Evolutionary conservation across 2,888 invertebrate species (phyloP).

Genomic region (Melieria picta): DNA sequence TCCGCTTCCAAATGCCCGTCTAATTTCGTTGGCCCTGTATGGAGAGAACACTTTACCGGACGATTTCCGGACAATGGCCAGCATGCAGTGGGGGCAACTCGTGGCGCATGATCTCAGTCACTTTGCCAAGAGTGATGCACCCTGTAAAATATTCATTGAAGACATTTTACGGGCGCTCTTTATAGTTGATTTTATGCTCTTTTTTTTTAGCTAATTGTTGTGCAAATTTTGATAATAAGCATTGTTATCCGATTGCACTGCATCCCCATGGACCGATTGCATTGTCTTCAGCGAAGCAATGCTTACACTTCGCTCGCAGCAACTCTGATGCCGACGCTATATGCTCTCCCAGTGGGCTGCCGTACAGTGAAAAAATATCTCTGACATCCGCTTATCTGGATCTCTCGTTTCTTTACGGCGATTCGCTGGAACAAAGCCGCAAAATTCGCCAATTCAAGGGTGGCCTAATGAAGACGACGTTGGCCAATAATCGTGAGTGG

Average conservation of each 20-base stretch:
- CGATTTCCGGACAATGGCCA: constrained; percentile 52
- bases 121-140: constrained; percentile 44
- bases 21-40: constrained; percentile 53
- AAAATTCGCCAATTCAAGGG: constrained; percentile 73
- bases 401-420: constrained; percentile 82
- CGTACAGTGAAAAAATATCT: constrained; percentile 72
- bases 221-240: constrained; percentile 41
- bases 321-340: constrained; percentile 72
- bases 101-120: constrained; percentile 55
- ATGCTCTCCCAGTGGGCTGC: constrained; percentile 67
- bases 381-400: constrained; percentile 70
- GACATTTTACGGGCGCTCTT: not conserved
- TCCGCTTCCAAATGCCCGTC: constrained; percentile 53
- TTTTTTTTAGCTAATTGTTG: constrained; percentile 52
- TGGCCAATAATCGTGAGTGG: constrained; percentile 72
- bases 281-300: constrained; percentile 67
- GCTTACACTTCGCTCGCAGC: constrained; percentile 74
- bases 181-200: not conserved
- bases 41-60: constrained; percentile 53
- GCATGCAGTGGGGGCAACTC: constrained; percentile 58
- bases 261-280: constrained; percentile 70
- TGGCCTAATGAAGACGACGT: constrained; percentile 72
- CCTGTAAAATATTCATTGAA: constrained; percentile 39
- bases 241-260: constrained; percentile 68
- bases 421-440: constrained; percentile 70